Conservation (phyloP, 2,888 invertebrate genomes). For the Cerceris rybyensis region DNA sequence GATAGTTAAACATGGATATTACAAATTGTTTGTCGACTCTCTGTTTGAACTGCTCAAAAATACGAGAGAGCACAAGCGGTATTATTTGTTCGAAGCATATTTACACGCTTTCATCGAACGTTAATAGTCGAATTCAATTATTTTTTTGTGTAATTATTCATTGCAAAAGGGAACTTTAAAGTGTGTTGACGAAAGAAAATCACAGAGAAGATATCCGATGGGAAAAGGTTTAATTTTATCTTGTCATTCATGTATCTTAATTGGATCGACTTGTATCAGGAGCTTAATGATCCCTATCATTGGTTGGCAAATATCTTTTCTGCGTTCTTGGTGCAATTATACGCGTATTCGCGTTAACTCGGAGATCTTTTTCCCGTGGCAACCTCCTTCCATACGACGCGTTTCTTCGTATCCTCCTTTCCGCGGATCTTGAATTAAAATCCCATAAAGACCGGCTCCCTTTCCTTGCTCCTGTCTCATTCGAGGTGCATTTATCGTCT, state of each 20-base stretch:
- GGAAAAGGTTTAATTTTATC: not conserved
- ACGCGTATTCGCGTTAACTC: constrained; percentile 31
- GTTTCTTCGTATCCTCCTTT: constrained; percentile 42
- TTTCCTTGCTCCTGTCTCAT: constrained; percentile 73
- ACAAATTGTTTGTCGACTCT: no score
- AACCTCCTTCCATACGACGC: constrained; percentile 27
- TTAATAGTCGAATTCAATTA: no score
- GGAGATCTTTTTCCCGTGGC: constrained; percentile 13
- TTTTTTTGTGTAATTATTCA: no score
- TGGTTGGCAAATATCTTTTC: not conserved
- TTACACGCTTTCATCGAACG: no score
- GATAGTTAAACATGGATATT: no score
- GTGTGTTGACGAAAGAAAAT: not conserved
- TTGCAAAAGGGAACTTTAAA: no score
- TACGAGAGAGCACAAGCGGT: no score
- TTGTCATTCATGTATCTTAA: constrained; percentile 24
- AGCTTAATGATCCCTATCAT: constrained; percentile 20
- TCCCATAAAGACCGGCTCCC: constrained; percentile 73
- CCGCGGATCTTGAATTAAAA: constrained; percentile 75
- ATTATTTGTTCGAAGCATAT: no score
- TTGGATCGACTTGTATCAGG: constrained; percentile 33
- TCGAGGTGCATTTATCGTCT: constrained; percentile 78
- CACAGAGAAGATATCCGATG: not conserved
- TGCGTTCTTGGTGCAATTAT: constrained; percentile 28
- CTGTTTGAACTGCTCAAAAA: no score